Conservation (phyloP, 2,888 invertebrate species). For the Drymonia ruficornis region DNA sequence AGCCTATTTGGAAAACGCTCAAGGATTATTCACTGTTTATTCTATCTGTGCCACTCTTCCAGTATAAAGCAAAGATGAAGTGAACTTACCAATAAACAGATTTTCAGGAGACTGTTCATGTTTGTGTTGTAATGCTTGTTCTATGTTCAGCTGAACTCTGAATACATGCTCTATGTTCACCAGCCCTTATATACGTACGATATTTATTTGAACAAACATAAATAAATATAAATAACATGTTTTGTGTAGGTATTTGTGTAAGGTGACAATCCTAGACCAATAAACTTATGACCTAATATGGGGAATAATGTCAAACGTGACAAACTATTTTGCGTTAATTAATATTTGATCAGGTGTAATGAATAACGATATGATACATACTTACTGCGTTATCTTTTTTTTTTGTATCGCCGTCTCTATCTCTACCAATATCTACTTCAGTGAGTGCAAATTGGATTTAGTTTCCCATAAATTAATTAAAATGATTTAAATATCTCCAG, state of each 20-base stretch:
- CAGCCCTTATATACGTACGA: not conserved
- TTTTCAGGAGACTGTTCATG: not conserved
- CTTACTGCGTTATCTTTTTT: no score
- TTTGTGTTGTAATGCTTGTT: not conserved
- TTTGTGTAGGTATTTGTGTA: not conserved
- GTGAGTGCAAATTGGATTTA: no score
- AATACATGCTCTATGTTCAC: not conserved
- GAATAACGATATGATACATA: not conserved
- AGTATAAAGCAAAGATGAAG: not conserved
- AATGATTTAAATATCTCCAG: no score
- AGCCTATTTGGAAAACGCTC: no score
- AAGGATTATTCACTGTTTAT: no score
- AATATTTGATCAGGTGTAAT: not conserved
- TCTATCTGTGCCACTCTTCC: no score
- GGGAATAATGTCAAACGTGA: not conserved
- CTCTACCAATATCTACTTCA: no score
- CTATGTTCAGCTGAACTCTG: not conserved
- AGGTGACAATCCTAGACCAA: not conserved
- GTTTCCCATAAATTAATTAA: no score
- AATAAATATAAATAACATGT: not conserved
- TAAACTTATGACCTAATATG: not conserved
- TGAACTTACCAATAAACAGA: not conserved
- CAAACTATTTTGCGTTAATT: no score
- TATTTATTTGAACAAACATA: not conserved
- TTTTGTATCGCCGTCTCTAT: no score